Conservation (phyloP, 2,888 invertebrate species). For the Gnatocerus cornutus region DNA sequence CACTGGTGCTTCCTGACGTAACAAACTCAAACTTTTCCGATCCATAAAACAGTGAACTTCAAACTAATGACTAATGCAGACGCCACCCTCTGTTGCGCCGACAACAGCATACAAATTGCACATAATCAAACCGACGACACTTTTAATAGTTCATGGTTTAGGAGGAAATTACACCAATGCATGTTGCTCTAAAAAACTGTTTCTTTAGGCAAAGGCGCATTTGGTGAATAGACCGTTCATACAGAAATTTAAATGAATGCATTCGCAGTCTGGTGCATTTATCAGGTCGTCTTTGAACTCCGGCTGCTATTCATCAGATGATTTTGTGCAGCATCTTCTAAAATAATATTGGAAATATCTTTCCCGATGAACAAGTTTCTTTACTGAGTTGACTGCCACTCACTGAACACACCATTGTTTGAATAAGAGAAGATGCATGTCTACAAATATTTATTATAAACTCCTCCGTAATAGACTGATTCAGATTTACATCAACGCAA, state of each 20-base stretch:
- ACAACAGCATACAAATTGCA: slow-evolving; percentile 50
- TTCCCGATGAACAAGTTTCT: no score
- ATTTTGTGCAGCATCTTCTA: no score
- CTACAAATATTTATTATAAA: no score
- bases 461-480: neutral
- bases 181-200: neutral
- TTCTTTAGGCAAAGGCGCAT: neutral
- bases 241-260: no score
- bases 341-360: no score
- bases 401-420: no score
- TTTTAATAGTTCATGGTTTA: slow-evolving; percentile 46
- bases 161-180: neutral
- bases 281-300: no score
- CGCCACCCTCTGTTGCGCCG: slow-evolving; percentile 37
- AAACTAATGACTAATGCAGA: slow-evolving; percentile 49
- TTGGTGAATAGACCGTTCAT: no score
- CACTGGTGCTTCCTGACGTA: slow-evolving; percentile 49
- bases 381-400: no score
- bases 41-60: slow-evolving; percentile 58
- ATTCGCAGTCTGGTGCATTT: no score
- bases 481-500: neutral
- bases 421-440: no score
- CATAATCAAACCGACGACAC: slow-evolving; percentile 51
- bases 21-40: slow-evolving; percentile 55
- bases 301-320: no score